Evolutionary conservation across 1,140 invertebrate species (phyloP).

Genomic region (Bombus pyrosoma): DNA sequence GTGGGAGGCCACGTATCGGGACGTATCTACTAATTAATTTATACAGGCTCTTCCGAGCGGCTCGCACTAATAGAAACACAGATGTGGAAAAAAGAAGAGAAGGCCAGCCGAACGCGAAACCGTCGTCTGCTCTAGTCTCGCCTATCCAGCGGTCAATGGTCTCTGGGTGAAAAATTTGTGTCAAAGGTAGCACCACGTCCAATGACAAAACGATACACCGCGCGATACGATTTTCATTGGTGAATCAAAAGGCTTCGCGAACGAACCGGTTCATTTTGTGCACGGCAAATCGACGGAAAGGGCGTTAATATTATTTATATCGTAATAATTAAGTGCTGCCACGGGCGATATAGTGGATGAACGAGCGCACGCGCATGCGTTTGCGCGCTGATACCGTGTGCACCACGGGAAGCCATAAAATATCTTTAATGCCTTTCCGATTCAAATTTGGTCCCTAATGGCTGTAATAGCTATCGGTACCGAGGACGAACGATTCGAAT

Average conservation of each 20-base stretch:
- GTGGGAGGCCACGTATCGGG: slow-evolving; percentile 69
- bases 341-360: slow-evolving; percentile 32
- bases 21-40: slow-evolving; percentile 74
- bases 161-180: not conserved
- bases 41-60: slow-evolving; percentile 63
- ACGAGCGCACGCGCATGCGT: slow-evolving; percentile 20
- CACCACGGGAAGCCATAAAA: slow-evolving; percentile 72
- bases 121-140: not conserved
- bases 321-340: slow-evolving; percentile 71
- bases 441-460: slow-evolving; percentile 72
- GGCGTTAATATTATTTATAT: slow-evolving; percentile 76
- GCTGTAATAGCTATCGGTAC: slow-evolving; percentile 59
- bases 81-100: slow-evolving; percentile 21
- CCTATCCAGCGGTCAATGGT: not conserved
- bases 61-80: slow-evolving; percentile 66
- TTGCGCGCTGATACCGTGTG: slow-evolving; percentile 46
- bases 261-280: not conserved
- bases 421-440: slow-evolving; percentile 75
- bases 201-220: too few species aligned
- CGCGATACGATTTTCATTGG: not conserved
- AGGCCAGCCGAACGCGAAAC: not conserved
- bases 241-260: not conserved
- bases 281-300: slow-evolving; percentile 57
- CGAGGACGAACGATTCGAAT: slow-evolving; percentile 61
- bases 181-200: not conserved